phyloP scores from a whole-genome alignment of 1,140 invertebrate genomes.

The Micrasema longulum region DNA sequence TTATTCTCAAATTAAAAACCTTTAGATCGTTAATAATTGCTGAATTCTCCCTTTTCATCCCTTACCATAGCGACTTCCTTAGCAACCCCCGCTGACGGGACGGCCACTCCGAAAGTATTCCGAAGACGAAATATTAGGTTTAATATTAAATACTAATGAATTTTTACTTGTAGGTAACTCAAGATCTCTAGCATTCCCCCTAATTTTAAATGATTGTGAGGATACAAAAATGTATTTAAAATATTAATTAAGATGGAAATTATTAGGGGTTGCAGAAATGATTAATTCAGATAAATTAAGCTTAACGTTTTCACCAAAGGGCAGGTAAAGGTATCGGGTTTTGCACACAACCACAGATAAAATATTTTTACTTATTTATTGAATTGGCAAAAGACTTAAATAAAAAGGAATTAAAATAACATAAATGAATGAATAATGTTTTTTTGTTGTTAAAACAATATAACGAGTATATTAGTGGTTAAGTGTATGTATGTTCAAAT shows the following conservation, averaged over 20 bases:
- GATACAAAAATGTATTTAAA: constrained; percentile 26
- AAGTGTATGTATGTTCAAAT: no score
- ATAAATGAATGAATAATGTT: no score
- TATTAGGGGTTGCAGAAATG: constrained; percentile 9
- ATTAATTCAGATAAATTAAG: neutral
- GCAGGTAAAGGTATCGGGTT: neutral
- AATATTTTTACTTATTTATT: no score
- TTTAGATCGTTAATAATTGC: constrained; percentile 46
- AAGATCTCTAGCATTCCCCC: constrained; percentile 9
- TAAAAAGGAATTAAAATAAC: no score
- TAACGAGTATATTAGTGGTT: no score
- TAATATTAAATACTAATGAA: constrained; percentile 39
- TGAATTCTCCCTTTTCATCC: constrained; percentile 27
- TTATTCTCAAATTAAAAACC: constrained; percentile 49
- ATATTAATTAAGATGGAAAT: constrained; percentile 18
- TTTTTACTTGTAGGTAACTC: constrained; percentile 30
- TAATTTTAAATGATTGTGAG: constrained; percentile 17
- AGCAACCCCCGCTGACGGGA: constrained; percentile 34
- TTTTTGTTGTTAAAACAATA: no score
- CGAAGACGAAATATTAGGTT: constrained; percentile 12
- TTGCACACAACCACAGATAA: no score
- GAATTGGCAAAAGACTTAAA: no score
- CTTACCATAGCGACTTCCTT: constrained; percentile 44
- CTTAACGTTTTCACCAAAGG: neutral
- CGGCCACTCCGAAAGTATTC: constrained; percentile 27